A percentile compares a stretch with the other conserved stretches of the same genome.
Evolutionary conservation across 2,888 invertebrate genomes (phyloP).

Genomic region (Meghimatium bilineatum): DNA sequence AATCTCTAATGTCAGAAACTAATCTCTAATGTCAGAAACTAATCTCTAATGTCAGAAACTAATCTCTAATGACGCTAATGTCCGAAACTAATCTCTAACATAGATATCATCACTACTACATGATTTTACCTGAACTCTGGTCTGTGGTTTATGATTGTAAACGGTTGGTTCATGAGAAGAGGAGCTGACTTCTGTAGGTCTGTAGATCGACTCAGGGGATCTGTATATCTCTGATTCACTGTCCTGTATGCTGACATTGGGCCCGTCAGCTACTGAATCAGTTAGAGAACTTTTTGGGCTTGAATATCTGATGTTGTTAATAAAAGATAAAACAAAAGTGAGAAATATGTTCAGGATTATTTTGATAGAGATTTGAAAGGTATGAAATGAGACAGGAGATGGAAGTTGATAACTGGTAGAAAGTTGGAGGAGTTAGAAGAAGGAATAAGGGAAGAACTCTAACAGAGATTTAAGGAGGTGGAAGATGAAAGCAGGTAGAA

Average conservation of each 20-base stretch:
- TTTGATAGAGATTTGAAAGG: not conserved
- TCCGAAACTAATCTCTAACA: not conserved
- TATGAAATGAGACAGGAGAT: not conserved
- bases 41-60: no score
- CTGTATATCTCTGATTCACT: conserved; percentile 43
- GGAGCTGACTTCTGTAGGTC: not conserved
- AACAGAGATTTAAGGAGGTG: not conserved
- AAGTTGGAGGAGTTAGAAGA: no score
- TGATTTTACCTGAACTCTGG: conserved; percentile 37
- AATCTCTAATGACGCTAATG: no score
- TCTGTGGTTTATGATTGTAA: not conserved
- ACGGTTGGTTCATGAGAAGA: not conserved
- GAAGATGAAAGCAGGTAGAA: not conserved
- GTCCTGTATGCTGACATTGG: conserved; percentile 30
- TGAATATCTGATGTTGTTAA: conserved; percentile 21
- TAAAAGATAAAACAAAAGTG: not conserved
- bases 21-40: no score
- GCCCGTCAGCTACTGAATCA: conserved; percentile 42
- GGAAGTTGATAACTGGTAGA: not conserved
- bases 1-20: no score
- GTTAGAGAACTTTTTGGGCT: conserved; percentile 38
- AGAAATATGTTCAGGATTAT: not conserved
- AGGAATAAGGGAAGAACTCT: not conserved
- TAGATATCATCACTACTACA: not conserved
- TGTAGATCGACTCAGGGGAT: not conserved